Conservation (phyloP, 2,113 vertebrate species). For the Helogale parvula region DNA sequence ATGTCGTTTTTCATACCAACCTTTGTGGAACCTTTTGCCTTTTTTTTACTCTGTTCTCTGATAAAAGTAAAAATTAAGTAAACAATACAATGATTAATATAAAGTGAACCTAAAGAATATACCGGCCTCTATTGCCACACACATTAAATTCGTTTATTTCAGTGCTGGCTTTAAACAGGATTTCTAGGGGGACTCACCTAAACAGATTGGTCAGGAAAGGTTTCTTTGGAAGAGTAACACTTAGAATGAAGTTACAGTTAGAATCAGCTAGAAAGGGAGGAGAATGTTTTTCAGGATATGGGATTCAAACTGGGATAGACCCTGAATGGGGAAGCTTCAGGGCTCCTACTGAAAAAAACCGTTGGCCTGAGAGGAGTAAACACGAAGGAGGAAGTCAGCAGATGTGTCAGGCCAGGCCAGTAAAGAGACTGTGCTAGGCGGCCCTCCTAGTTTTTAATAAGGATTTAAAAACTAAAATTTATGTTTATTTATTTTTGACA, state of each 20-base stretch:
- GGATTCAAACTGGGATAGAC: not conserved
- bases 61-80: not conserved
- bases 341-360: not conserved
- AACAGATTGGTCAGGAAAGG: not conserved
- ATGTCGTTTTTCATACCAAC: not conserved
- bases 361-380: not conserved
- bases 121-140: not conserved
- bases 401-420: rapidly evolving
- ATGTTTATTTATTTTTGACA: no score
- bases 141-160: not conserved
- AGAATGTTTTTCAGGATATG: not conserved
- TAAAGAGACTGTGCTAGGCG: rapidly evolving
- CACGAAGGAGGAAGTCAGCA: not conserved
- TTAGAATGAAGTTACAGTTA: not conserved
- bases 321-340: not conserved
- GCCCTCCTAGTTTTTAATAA: not conserved
- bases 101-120: not conserved
- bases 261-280: not conserved
- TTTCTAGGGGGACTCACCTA: not conserved
- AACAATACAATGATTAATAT: not conserved
- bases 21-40: not conserved
- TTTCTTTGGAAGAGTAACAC: not conserved
- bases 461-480: no score
- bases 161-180: not conserved
- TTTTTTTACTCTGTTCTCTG: not conserved